Percentiles rank a stretch among this genome's conserved stretches.
Conservation (phyloP, 2,113 vertebrate genomes). For the Apeltes quadracus region DNA sequence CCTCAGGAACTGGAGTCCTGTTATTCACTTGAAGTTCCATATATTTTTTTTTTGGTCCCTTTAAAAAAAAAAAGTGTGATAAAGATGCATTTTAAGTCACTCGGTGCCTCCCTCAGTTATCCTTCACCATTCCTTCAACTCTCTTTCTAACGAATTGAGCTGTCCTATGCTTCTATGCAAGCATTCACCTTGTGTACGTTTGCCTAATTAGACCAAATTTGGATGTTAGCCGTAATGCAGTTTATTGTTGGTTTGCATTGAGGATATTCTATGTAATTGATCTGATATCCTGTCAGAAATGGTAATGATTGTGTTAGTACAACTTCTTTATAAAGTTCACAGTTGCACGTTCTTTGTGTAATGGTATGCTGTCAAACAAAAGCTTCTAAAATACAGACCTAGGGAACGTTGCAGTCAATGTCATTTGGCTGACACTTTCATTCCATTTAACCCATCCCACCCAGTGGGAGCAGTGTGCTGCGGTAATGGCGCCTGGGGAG, state of each 20-base stretch:
- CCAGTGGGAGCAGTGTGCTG: too few species aligned
- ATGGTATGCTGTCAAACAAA: not conserved
- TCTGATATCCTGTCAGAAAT: not conserved
- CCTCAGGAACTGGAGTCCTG: conserved; percentile 9
- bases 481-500: too few species aligned
- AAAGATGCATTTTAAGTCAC: not conserved
- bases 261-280: not conserved
- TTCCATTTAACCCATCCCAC: too few species aligned
- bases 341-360: conserved; percentile 6
- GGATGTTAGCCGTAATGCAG: not conserved
- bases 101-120: conserved; percentile 19
- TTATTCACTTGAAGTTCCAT: not conserved
- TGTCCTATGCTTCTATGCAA: not conserved
- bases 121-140: not conserved
- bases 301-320: not conserved
- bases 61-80: too few species aligned
- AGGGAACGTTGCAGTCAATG: not conserved
- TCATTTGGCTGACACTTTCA: too few species aligned
- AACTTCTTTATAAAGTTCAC: conserved; percentile 1
- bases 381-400: not conserved
- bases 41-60: too few species aligned
- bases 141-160: not conserved
- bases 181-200: not conserved
- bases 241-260: not conserved
- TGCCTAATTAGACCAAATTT: not conserved